These are phyloP conservation scores for Rattus rattus DNA, from an alignment of 2,113 vertebrate genomes.

Conservation along the genomic window DNA sequence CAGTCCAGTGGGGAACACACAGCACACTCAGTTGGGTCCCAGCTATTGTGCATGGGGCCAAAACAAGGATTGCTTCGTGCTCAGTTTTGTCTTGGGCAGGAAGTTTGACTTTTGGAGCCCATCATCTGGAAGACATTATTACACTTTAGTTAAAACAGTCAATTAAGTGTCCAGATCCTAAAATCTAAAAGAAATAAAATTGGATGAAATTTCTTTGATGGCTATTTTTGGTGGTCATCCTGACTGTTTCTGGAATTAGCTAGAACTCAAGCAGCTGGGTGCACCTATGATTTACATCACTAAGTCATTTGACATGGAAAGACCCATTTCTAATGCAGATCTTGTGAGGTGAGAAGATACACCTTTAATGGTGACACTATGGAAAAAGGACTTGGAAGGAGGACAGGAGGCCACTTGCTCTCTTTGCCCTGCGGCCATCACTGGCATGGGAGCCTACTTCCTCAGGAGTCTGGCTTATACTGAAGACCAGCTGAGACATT, in stretches of 20 bases:
- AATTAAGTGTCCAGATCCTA: background rate
- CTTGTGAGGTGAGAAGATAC: background rate
- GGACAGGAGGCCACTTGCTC: background rate
- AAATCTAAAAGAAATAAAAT: background rate
- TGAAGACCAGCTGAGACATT: background rate
- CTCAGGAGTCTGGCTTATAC: background rate
- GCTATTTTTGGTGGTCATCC: background rate
- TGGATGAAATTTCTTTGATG: background rate
- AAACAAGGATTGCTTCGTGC: background rate
- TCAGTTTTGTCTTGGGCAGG: background rate
- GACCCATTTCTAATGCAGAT: background rate
- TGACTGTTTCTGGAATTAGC: background rate
- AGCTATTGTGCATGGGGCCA: background rate
- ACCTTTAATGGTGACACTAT: background rate
- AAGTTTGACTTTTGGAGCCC: slow-evolving; percentile 12
- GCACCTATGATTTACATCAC: background rate
- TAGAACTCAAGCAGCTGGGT: background rate
- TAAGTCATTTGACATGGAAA: background rate
- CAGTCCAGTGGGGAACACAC: background rate
- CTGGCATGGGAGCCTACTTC: background rate
- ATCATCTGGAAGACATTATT: background rate
- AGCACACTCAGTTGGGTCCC: background rate
- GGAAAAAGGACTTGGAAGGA: background rate
- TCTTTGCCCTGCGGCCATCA: background rate
- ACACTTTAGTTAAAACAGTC: background rate